Evolutionary conservation across 2,113 vertebrate species (phyloP).

Genomic region (Sinocyclocheilus grahami): DNA sequence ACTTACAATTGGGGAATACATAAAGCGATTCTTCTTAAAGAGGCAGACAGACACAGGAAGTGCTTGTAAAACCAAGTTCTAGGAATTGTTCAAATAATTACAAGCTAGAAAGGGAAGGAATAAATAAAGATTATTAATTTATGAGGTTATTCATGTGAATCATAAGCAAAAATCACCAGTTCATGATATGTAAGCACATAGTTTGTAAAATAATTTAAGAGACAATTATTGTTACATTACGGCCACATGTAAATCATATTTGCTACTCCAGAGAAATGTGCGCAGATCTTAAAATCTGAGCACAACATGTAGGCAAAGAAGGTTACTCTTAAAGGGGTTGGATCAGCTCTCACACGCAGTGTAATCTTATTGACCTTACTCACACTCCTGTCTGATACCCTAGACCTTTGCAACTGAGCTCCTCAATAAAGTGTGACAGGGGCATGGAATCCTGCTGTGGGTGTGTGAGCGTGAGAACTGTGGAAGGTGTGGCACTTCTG

Average conservation of each 20-base stretch:
- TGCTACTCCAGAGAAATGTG: background rate
- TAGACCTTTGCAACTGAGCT: background rate
- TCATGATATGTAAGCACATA: background rate
- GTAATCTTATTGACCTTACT: conserved; percentile 22
- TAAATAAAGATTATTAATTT: too few relatives aligned
- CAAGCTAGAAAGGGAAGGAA: too few relatives aligned
- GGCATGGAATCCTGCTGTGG: conserved; percentile 27
- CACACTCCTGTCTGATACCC: conserved; percentile 1
- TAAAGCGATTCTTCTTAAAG: too few relatives aligned
- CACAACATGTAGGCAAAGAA: background rate
- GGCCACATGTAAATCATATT: too few relatives aligned
- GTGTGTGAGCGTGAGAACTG: background rate
- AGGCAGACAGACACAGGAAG: too few relatives aligned
- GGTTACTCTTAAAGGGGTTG: background rate
- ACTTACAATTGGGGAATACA: too few relatives aligned
- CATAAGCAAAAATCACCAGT: background rate
- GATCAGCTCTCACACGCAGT: background rate
- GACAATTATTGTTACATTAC: background rate
- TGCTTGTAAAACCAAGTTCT: too few relatives aligned
- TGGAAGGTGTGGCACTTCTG: conserved; percentile 24
- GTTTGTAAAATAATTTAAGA: background rate
- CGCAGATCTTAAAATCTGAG: background rate
- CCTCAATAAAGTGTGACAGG: background rate
- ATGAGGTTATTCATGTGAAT: background rate
- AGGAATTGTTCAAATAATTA: too few relatives aligned